Percentiles rank a stretch among this genome's conserved stretches.
These are phyloP conservation scores for Cepphus grylle DNA, from an alignment of 2,113 vertebrate genomes.

Conservation along the genomic window DNA sequence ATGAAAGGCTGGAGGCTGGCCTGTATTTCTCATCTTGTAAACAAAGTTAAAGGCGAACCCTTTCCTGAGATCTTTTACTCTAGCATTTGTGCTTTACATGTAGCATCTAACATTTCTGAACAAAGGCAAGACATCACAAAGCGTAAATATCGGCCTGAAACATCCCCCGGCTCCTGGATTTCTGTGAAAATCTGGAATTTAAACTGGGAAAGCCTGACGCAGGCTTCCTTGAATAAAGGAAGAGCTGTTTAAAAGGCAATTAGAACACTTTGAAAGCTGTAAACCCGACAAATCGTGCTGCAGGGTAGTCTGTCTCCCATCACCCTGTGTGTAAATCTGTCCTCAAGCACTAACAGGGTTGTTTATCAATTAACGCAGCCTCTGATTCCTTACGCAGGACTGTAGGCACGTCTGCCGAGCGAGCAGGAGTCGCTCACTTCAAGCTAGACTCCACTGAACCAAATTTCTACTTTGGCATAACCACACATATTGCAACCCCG, in stretches of 20 bases:
- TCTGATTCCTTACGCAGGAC: background rate
- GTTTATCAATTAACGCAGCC: background rate
- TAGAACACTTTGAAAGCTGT: background rate
- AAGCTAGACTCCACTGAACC: background rate
- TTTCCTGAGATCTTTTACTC: background rate
- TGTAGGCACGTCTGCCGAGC: fast-evolving
- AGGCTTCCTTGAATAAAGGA: background rate
- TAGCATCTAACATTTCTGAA: background rate
- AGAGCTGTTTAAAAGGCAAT: background rate
- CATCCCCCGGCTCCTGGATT: background rate
- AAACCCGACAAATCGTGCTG: background rate
- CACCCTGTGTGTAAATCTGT: background rate
- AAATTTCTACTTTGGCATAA: background rate
- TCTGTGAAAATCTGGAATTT: background rate
- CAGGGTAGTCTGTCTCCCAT: background rate
- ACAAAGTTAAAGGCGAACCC: background rate
- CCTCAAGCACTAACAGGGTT: background rate
- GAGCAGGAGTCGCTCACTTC: background rate
- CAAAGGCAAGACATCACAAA: background rate
- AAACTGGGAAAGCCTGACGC: background rate
- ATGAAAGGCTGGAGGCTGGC: background rate
- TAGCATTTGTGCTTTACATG: background rate
- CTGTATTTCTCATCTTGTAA: background rate
- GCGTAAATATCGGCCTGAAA: background rate
- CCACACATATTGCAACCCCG: background rate